A percentile compares a stretch with the other conserved stretches of the same genome.
phyloP scores from a whole-genome alignment of 2,113 vertebrate species.

The Macroglossus sobrinus region DNA sequence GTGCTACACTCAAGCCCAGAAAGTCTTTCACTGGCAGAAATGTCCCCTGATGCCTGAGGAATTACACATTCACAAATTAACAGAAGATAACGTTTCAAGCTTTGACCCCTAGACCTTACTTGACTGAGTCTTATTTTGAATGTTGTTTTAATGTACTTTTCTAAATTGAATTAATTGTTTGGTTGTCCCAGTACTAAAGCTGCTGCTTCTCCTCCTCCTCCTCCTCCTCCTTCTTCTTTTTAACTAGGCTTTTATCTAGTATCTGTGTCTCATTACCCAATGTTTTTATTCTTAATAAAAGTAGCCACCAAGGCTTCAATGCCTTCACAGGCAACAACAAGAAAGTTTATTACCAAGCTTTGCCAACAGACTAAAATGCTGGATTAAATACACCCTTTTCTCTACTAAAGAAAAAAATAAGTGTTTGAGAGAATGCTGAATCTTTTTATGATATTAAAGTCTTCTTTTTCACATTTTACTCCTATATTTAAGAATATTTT shows the following conservation, averaged over 20 bases:
- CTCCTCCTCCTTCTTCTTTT: neutral
- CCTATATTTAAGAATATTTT: neutral
- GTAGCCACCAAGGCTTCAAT: neutral
- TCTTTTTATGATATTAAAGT: neutral
- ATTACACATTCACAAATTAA: slow-evolving; percentile 16
- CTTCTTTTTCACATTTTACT: neutral
- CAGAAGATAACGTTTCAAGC: neutral
- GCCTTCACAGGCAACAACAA: neutral
- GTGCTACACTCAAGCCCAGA: neutral
- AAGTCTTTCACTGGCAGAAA: neutral
- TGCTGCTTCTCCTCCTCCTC: no score
- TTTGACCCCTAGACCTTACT: neutral
- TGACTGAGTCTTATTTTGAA: neutral
- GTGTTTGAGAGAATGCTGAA: neutral
- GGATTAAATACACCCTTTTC: neutral
- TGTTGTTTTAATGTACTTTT: slow-evolving; percentile 14
- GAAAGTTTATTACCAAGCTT: neutral
- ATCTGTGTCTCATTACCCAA: neutral
- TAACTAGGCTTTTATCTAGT: neutral
- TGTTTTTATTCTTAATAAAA: neutral
- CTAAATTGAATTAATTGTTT: slow-evolving; percentile 36
- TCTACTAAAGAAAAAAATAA: neutral
- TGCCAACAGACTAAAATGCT: neutral
- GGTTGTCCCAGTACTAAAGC: neutral
- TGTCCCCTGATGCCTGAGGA: neutral